These are phyloP conservation scores for Platalea minor DNA, from an alignment of 2,797 vertebrate genomes.

Conservation along the genomic window DNA sequence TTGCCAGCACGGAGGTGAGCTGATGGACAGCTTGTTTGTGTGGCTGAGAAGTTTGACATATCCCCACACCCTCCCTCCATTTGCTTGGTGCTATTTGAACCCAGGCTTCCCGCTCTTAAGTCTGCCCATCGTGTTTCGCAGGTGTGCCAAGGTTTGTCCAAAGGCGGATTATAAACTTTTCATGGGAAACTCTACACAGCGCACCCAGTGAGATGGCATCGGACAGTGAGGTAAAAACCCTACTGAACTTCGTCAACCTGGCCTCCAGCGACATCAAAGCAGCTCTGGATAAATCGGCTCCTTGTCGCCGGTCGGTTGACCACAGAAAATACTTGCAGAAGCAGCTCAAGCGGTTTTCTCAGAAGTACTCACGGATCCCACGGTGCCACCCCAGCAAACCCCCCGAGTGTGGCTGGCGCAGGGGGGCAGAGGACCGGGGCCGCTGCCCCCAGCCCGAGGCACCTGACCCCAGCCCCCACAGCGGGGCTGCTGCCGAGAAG, in stretches of 20 bases:
- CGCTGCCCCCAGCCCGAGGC: constrained; percentile 25
- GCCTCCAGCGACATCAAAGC: constrained; percentile 99
- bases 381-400: constrained; percentile 82
- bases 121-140: neutral
- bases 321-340: constrained; percentile 98
- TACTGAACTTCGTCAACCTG: constrained; percentile 96
- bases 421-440: constrained; percentile 66
- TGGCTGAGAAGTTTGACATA: neutral
- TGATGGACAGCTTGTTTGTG: neutral
- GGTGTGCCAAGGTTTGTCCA: constrained; percentile 8
- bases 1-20: accelerated
- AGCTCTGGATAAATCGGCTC: constrained; percentile 94
- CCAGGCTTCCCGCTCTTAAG: neutral
- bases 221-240: constrained; percentile 96
- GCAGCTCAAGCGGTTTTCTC: constrained; percentile 95
- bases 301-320: constrained; percentile 95
- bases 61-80: neutral
- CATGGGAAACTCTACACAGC: constrained; percentile 57
- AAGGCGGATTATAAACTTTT: constrained; percentile 49
- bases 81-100: neutral
- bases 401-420: constrained; percentile 70
- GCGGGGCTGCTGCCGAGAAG: constrained; percentile 63
- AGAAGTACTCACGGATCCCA: constrained; percentile 89
- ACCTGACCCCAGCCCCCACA: constrained; percentile 4
- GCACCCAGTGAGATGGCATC: constrained; percentile 84